Conservation (phyloP, 1,140 invertebrate species). For the Wasmannia auropunctata region DNA sequence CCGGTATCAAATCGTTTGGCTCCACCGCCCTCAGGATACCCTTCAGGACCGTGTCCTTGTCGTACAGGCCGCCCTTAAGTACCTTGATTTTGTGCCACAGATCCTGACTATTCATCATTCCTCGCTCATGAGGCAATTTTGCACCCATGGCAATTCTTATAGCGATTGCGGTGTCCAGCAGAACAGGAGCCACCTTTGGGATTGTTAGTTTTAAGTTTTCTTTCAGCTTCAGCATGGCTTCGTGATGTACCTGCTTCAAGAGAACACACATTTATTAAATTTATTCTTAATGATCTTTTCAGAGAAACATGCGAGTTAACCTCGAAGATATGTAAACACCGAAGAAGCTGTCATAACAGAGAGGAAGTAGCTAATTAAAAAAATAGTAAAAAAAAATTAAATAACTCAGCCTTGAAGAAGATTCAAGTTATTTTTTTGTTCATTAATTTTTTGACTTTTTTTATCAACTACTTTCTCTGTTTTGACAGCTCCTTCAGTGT, state of each 20-base stretch:
- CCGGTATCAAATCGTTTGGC: constrained; percentile 85
- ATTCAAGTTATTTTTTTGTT: background rate
- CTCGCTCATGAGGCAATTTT: constrained; percentile 76
- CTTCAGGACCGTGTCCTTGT: constrained; percentile 83
- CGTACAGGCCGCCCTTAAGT: constrained; percentile 75
- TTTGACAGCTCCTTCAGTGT: background rate
- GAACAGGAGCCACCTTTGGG: constrained; percentile 64
- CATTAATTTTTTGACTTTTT: background rate
- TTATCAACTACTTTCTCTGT: background rate
- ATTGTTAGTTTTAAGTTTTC: constrained; percentile 27
- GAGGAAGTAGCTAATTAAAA: too few species aligned
- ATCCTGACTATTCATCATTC: constrained; percentile 79
- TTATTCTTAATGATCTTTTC: too few species aligned
- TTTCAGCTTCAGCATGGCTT: too few species aligned
- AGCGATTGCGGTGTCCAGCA: constrained; percentile 74
- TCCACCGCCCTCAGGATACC: constrained; percentile 83
- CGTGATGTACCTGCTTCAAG: too few species aligned
- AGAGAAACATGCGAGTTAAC: too few species aligned
- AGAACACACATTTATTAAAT: too few species aligned
- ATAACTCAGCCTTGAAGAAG: too few species aligned
- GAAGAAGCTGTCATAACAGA: too few species aligned
- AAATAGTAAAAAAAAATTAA: too few species aligned
- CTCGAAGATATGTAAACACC: too few species aligned
- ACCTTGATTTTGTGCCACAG: constrained; percentile 81
- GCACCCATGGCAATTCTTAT: constrained; percentile 77